A percentile compares a stretch with the other conserved stretches of the same genome.
Conservation (phyloP, 2,113 vertebrate genomes). For the Anarhynchus alexandrinus region DNA sequence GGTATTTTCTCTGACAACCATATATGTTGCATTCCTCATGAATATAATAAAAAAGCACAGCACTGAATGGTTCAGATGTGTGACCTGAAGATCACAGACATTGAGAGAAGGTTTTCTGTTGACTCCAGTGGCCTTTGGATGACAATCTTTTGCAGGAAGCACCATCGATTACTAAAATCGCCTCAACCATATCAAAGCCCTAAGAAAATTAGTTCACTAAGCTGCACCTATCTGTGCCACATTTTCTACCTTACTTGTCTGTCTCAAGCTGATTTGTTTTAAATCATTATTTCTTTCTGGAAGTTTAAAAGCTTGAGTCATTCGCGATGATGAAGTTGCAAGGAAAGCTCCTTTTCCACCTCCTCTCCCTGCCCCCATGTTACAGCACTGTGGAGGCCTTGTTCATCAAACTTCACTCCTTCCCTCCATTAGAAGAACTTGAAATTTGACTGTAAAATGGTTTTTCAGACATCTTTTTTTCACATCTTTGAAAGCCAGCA, state of each 20-base stretch:
- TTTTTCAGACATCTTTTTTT: background rate
- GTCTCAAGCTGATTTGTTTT: background rate
- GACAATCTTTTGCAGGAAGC: background rate
- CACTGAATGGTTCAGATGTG: background rate
- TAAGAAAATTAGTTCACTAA: background rate
- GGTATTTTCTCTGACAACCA: background rate
- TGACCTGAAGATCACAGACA: background rate
- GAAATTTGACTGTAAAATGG: background rate
- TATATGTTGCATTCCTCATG: background rate
- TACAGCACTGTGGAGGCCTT: background rate
- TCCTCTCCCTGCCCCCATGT: background rate
- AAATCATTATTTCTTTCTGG: conserved; percentile 4
- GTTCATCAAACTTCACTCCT: background rate
- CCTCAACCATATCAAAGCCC: background rate
- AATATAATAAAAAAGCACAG: background rate
- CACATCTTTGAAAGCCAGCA: background rate
- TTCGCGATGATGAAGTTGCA: background rate
- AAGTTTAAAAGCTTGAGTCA: conserved; percentile 39
- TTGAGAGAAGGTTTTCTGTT: background rate
- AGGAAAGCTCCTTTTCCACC: conserved; percentile 15
- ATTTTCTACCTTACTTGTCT: background rate
- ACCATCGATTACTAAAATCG: background rate
- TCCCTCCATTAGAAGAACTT: background rate
- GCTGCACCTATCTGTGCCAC: background rate
- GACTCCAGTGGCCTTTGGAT: background rate